These are phyloP conservation scores for Sebastes steindachneri DNA, from an alignment of 2,797 vertebrate genomes.

Conservation along the genomic window DNA sequence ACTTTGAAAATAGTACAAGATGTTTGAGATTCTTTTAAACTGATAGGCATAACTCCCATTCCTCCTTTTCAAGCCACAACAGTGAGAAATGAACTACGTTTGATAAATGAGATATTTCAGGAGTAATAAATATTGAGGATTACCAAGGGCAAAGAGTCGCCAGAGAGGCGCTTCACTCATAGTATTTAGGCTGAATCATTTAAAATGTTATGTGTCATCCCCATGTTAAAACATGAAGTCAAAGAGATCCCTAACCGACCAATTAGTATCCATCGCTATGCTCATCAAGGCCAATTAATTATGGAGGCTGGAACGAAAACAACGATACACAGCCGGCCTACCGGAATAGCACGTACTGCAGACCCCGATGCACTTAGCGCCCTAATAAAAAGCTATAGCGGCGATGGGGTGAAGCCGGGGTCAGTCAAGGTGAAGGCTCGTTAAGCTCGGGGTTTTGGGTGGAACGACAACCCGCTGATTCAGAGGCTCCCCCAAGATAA, in stretches of 20 bases:
- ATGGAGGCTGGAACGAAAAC: conserved; percentile 62
- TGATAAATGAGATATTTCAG: neutral
- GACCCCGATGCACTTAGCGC: conserved; percentile 16
- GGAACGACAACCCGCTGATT: conserved; percentile 43
- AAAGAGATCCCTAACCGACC: conserved; percentile 68
- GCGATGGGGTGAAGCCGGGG: conserved; percentile 54
- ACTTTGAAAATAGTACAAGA: neutral
- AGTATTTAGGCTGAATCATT: conserved; percentile 45
- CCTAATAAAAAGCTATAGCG: conserved; percentile 32
- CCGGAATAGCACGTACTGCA: conserved; percentile 30
- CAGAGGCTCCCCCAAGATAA: conserved; percentile 51
- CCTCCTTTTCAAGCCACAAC: neutral
- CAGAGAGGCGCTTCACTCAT: neutral
- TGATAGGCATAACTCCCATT: neutral
- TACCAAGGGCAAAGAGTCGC: conserved; percentile 5
- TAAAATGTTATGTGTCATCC: conserved; percentile 49
- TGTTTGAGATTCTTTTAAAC: neutral
- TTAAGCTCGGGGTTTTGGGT: conserved; percentile 47
- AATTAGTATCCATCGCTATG: conserved; percentile 68
- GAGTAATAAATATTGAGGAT: conserved; percentile 33
- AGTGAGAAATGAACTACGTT: neutral
- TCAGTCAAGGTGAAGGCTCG: conserved; percentile 62
- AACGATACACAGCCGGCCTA: conserved; percentile 40
- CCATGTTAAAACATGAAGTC: conserved; percentile 56
- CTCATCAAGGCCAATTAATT: conserved; percentile 78